phyloP scores from a whole-genome alignment of 2,888 invertebrate genomes.

The Anorthoa munda region DNA sequence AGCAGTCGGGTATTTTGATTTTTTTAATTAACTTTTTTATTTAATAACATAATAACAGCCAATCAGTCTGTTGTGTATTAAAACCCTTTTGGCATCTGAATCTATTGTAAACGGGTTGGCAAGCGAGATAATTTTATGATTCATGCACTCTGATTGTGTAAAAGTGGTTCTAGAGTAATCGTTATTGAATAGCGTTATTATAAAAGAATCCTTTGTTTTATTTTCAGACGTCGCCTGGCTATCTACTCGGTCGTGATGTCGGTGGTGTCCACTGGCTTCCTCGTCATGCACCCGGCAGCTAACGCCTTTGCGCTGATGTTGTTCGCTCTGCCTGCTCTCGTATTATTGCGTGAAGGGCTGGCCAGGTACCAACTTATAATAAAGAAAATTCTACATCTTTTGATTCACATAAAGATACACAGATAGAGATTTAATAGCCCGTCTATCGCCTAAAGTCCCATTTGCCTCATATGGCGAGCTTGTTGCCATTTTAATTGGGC shows the following conservation, averaged over 20 bases:
- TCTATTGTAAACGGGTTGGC: neutral
- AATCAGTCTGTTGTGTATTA: neutral
- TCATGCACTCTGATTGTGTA: conserved; percentile 32
- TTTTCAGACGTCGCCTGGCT: conserved; percentile 92
- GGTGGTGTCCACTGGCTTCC: conserved; percentile 92
- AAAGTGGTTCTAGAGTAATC: conserved; percentile 24
- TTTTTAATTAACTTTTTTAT: no score
- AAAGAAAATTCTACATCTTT: neutral
- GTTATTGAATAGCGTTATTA: conserved; percentile 22
- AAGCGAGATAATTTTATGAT: conserved; percentile 30
- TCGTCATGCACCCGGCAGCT: conserved; percentile 94
- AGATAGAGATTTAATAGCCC: no score
- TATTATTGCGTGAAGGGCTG: conserved; percentile 92
- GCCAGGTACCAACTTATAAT: conserved; percentile 88
- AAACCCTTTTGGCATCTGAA: neutral
- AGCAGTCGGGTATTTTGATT: no score
- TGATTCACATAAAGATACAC: neutral
- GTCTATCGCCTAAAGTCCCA: no score
- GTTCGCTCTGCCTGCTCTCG: conserved; percentile 93
- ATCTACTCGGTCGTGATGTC: conserved; percentile 91
- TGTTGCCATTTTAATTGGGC: no score
- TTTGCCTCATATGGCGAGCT: no score
- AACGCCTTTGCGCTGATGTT: conserved; percentile 96
- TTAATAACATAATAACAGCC: neutral
- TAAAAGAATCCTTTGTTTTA: conserved; percentile 28